Conservation (phyloP, 2,888 invertebrate species). For the Schrankia costaestrigalis region DNA sequence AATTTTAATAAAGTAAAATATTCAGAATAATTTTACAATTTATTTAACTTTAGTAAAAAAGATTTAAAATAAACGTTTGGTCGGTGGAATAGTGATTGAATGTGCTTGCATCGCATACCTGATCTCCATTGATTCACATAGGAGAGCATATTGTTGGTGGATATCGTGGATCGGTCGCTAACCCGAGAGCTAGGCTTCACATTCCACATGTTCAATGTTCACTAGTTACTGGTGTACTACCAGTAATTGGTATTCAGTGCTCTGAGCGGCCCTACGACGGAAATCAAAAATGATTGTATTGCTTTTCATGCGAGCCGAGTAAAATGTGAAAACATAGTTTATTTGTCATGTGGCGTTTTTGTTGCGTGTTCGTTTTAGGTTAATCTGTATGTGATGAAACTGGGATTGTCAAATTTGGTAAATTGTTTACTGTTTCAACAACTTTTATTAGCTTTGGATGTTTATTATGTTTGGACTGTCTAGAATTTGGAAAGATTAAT, state of each 20-base stretch:
- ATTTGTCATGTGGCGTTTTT: too few relatives aligned
- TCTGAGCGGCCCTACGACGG: slow-evolving; percentile 51
- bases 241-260: slow-evolving; percentile 74
- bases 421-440: too few relatives aligned
- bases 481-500: too few relatives aligned
- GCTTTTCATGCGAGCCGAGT: slow-evolving; percentile 34
- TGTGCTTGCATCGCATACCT: slow-evolving; percentile 30
- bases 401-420: too few relatives aligned
- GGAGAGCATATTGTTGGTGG: slow-evolving; percentile 21
- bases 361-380: too few relatives aligned
- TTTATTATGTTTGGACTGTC: too few relatives aligned
- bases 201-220: slow-evolving; percentile 63
- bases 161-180: slow-evolving; percentile 41
- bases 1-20: slow-evolving; percentile 2
- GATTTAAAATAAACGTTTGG: slow-evolving; percentile 19
- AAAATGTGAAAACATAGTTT: slow-evolving; percentile 3
- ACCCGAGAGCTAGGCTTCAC: slow-evolving; percentile 40
- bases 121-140: slow-evolving; percentile 32
- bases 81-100: slow-evolving; percentile 32
- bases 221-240: slow-evolving; percentile 46
- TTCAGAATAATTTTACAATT: not conserved
- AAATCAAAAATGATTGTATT: slow-evolving; percentile 73
- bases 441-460: too few relatives aligned
- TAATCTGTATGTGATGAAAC: too few relatives aligned
- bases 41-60: slow-evolving; percentile 11